Percentiles rank a stretch among this genome's conserved stretches.
Evolutionary conservation across 2,113 vertebrate species (phyloP).

Genomic region (Cettia cetti): DNA sequence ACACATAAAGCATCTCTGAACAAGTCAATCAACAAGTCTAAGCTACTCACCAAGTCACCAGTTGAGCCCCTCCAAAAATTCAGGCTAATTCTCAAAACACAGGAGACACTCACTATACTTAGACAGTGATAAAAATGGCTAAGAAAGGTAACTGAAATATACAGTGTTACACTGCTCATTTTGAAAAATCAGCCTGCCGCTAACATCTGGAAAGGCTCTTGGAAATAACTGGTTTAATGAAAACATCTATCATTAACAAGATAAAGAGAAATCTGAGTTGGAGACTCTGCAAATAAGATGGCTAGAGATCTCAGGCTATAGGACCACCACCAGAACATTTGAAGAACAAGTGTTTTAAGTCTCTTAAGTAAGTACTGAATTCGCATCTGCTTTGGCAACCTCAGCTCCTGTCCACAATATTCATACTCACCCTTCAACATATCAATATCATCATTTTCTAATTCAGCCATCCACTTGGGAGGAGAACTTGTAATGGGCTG

Average conservation of each 20-base stretch:
- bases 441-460: conserved; percentile 96
- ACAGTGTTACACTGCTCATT: neutral
- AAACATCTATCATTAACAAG: neutral
- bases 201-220: neutral
- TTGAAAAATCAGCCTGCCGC: neutral
- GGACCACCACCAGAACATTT: neutral
- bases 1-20: fast-evolving
- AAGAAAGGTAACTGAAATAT: fast-evolving
- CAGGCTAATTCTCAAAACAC: neutral
- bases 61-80: neutral
- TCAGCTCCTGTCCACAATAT: neutral
- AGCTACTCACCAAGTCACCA: neutral
- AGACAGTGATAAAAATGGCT: fast-evolving
- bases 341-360: neutral
- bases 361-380: neutral
- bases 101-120: neutral
- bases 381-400: neutral
- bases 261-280: neutral
- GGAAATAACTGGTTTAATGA: neutral
- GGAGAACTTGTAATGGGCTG: conserved; percentile 95
- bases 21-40: neutral
- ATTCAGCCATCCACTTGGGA: conserved; percentile 98
- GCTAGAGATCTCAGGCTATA: neutral
- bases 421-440: conserved; percentile 90
- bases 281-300: neutral